phyloP scores from a whole-genome alignment of 2,888 invertebrate genomes.

The Digitonthophagus gazella region DNA sequence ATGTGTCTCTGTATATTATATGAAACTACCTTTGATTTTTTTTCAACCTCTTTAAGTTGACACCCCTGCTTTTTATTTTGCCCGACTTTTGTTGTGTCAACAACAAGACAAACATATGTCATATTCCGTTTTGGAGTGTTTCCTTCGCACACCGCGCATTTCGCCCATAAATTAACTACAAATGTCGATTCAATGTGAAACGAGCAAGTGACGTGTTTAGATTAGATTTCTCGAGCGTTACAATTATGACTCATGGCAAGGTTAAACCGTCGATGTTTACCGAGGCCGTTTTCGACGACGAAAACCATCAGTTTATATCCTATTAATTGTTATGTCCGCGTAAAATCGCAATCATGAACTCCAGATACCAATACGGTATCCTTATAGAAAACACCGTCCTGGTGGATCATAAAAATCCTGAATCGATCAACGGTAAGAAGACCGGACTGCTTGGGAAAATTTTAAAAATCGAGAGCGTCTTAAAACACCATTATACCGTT shows the following conservation, averaged over 20 bases:
- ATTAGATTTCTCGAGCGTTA: constrained; percentile 2
- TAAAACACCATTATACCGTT: constrained; percentile 38
- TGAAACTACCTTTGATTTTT: no score
- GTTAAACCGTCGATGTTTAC: constrained; percentile 24
- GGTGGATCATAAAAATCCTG: constrained; percentile 26
- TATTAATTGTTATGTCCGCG: background rate
- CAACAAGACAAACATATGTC: constrained; percentile 9
- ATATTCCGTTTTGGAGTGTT: background rate
- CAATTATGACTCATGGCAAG: constrained; percentile 27
- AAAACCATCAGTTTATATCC: no score
- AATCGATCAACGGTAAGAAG: constrained; percentile 32
- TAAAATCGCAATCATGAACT: constrained; percentile 20
- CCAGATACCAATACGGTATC: constrained; percentile 31
- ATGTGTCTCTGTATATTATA: no score
- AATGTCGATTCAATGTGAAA: background rate
- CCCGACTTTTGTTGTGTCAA: constrained; percentile 11
- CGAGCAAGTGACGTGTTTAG: background rate
- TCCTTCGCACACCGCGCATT: background rate
- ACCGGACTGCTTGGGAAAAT: constrained; percentile 47
- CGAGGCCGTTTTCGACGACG: constrained; percentile 19
- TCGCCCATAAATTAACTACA: background rate
- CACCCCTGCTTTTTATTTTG: background rate
- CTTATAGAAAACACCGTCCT: constrained; percentile 31
- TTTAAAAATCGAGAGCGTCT: constrained; percentile 44
- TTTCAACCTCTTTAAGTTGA: background rate